Base-by-base conservation (phyloP, 1,140 invertebrate species). In the Drosophila kurseongensis region DNA sequence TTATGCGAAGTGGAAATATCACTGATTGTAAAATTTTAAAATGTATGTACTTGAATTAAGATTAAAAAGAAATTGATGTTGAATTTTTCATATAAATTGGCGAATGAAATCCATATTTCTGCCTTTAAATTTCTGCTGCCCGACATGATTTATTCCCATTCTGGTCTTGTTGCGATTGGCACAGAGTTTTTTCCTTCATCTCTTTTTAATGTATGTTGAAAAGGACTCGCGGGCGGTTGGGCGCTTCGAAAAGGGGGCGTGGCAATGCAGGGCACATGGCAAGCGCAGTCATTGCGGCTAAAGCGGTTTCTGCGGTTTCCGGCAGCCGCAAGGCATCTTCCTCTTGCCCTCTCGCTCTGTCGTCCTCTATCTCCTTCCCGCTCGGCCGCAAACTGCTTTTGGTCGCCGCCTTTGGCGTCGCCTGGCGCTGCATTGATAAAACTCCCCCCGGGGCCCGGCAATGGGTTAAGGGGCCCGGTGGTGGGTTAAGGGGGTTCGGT, bases 261-360 rank as follows among this genome's bases (percentile, higher is more conserved):
- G 60, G 75, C 58, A 44, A 41, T 65, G 65, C 60, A 66, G 54
- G 59, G 47, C 27, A 51, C 65, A 50, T 78, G 69, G 75, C 61
- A 84, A 84, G 65, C 67, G 78, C 78, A 80, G 66, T 75, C 65
- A 76, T 76, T 80, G 78, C 73, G 78, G 78, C 60, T 62, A 59
- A 69, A 61, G 75, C 75, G 74, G 74, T 76, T 75, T 14, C 72
- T 76, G 75, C 51, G 73, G 75, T 69, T 65, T 75, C 55, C 55
- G 54, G 8, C 41, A 67, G 40, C 74, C 62, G 55, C 74, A 75
- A 42, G 56, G 63, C 56, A 55, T 35, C 29, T 55, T 45, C 44
- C 50, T 27, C 55, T 38, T 27, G 5, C 40, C 48, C 45, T 60
- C n/a, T 50, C 47, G 18, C 35, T 40, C 16, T 36, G 14, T 4